A percentile compares a stretch with the other conserved stretches of the same genome.
These are phyloP conservation scores for Thoracochromis brauschi DNA, from an alignment of 2,113 vertebrate genomes.

Conservation along the genomic window DNA sequence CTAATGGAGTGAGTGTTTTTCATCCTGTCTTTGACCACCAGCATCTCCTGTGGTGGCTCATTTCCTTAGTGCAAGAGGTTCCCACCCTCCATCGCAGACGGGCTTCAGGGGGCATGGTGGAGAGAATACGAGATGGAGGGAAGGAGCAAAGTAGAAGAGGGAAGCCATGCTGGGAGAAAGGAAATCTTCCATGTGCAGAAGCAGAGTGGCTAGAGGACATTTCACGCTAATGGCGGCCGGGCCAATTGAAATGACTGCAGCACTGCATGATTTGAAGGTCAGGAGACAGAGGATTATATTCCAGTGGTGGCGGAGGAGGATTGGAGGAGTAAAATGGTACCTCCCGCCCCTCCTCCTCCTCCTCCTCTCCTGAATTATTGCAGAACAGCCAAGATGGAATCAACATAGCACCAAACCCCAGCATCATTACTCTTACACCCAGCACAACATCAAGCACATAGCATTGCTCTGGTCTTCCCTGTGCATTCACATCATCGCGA, in stretches of 20 bases:
- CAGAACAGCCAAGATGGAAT: conserved; percentile 66
- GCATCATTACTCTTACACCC: conserved; percentile 56
- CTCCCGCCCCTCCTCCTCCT: conserved; percentile 22
- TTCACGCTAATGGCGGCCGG: conserved; percentile 74
- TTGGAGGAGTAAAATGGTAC: conserved; percentile 66
- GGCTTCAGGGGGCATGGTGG: conserved; percentile 45
- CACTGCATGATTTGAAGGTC: conserved; percentile 78
- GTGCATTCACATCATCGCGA: conserved; percentile 30
- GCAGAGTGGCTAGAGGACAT: conserved; percentile 74
- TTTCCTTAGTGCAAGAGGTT: conserved; percentile 61
- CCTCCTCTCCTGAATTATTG: conserved; percentile 59
- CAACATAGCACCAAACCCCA: conserved; percentile 55
- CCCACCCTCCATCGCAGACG: conserved; percentile 42
- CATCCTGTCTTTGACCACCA: conserved; percentile 56
- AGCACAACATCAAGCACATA: conserved; percentile 30
- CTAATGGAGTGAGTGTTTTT: conserved; percentile 47
- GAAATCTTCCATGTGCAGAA: conserved; percentile 70
- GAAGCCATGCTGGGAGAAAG: conserved; percentile 71
- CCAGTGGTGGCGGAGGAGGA: conserved; percentile 62
- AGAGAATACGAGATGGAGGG: conserved; percentile 57
- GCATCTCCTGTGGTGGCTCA: conserved; percentile 63
- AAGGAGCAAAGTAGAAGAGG: conserved; percentile 54
- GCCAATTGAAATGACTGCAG: conserved; percentile 77
- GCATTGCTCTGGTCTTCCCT: neutral
- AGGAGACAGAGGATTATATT: conserved; percentile 79